Conservation (phyloP, 2,113 vertebrate species). For the Sylvia atricapilla region DNA sequence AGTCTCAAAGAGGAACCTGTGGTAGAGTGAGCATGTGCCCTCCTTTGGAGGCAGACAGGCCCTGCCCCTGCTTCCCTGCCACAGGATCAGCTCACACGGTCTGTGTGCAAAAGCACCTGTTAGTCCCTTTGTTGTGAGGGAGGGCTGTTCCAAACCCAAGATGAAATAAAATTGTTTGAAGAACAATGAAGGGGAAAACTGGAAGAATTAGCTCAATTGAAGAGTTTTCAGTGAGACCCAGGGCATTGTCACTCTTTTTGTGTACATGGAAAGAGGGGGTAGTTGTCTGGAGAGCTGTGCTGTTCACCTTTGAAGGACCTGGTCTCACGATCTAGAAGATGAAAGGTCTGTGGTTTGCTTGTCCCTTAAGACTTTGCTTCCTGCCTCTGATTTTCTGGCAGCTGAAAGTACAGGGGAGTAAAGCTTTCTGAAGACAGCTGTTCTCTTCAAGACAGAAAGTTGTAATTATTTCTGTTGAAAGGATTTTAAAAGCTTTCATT, state of each 20-base stretch:
- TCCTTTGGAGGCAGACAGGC: not conserved
- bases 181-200: not conserved
- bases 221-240: not conserved
- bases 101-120: not conserved
- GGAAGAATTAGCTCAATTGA: not conserved
- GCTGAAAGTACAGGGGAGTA: not conserved
- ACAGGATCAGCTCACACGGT: not conserved
- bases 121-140: not conserved
- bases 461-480: not conserved
- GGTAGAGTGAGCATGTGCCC: rapidly evolving
- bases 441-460: not conserved
- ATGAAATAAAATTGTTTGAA: not conserved
- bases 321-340: not conserved
- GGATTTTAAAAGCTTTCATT: not conserved
- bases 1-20: not conserved
- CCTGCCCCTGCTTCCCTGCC: not conserved
- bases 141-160: not conserved
- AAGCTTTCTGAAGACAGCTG: not conserved
- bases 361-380: not conserved
- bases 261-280: not conserved
- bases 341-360: not conserved
- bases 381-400: not conserved
- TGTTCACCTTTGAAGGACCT: not conserved
- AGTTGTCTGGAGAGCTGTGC: not conserved
- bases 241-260: not conserved